These are phyloP conservation scores for Crematogaster levior DNA, from an alignment of 2,888 invertebrate genomes.

Conservation along the genomic window DNA sequence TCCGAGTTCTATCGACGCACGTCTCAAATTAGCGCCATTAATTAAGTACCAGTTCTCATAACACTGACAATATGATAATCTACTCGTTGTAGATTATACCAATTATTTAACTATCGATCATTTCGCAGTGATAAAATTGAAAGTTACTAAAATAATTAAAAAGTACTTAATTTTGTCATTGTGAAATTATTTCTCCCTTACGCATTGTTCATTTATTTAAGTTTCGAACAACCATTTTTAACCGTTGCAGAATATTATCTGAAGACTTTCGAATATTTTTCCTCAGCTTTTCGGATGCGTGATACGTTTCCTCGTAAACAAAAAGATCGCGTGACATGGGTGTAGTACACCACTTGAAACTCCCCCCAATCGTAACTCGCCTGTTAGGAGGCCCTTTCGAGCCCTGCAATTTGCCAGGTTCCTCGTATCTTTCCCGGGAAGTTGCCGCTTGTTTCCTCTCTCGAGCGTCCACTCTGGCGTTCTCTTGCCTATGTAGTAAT, in stretches of 20 bases:
- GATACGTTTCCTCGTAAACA: background rate
- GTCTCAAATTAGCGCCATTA: constrained; percentile 9
- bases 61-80: background rate
- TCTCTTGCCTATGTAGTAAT: constrained; percentile 41
- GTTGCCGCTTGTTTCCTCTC: constrained; percentile 26
- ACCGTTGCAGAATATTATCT: background rate
- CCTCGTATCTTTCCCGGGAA: constrained; percentile 36
- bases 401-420: constrained; percentile 36
- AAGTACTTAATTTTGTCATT: background rate
- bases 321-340: constrained; percentile 5
- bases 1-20: constrained; percentile 7
- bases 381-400: constrained; percentile 29
- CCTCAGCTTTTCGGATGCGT: background rate
- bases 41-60: background rate
- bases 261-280: background rate
- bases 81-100: background rate
- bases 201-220: background rate
- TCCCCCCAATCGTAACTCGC: constrained; percentile 31
- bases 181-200: background rate
- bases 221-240: no score
- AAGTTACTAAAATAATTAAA: background rate
- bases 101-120: background rate
- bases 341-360: constrained; percentile 8
- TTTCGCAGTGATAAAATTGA: background rate
- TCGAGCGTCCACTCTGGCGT: constrained; percentile 31